Conservation (phyloP, 2,888 invertebrate species). For the Cybosia mesomella region DNA sequence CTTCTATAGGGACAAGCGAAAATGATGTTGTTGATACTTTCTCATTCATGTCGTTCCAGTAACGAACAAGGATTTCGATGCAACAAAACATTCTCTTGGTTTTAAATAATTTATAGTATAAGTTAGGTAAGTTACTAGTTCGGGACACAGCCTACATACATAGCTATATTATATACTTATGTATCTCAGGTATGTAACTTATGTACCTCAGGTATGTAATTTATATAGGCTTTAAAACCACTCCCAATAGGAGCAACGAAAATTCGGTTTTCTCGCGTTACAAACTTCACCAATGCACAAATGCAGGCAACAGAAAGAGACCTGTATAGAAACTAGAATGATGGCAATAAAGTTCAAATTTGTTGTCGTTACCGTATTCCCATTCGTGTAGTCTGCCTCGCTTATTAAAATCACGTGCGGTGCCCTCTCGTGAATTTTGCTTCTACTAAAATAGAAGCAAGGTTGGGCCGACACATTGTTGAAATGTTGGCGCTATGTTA, state of each 20-base stretch:
- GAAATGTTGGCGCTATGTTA: neutral
- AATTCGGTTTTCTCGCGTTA: neutral
- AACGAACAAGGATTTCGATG: neutral
- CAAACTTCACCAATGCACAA: constrained; percentile 2
- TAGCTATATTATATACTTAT: neutral
- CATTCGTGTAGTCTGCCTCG: neutral
- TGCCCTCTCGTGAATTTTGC: neutral
- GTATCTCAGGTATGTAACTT: too few relatives aligned
- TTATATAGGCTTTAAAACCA: neutral
- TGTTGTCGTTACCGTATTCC: neutral
- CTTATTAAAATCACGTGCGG: neutral
- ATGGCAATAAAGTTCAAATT: neutral
- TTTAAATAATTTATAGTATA: neutral
- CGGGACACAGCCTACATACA: neutral
- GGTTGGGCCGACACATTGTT: too few relatives aligned
- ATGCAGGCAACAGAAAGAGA: constrained; percentile 9
- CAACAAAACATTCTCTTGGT: neutral
- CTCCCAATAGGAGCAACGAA: neutral
- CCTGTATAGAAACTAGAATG: neutral
- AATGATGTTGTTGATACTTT: neutral
- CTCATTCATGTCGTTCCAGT: neutral
- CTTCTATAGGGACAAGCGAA: neutral
- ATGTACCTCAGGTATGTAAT: too few relatives aligned
- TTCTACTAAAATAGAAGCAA: neutral
- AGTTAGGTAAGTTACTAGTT: neutral